phyloP scores from a whole-genome alignment of 2,888 invertebrate genomes.

The Heliconius ismenius region DNA sequence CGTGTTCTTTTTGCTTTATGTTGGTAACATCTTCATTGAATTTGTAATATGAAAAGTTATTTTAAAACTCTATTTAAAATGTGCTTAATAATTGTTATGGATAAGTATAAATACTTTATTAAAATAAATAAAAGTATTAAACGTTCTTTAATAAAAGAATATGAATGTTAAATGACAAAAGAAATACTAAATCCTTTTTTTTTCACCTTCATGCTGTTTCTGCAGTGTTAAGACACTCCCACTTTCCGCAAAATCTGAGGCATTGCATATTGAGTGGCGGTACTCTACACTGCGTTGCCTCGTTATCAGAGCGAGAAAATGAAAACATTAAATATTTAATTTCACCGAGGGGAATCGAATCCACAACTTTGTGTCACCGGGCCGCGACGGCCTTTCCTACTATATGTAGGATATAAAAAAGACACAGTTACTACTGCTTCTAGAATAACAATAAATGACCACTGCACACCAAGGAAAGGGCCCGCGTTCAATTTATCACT shows the following conservation, averaged over 20 bases:
- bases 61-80: not conserved
- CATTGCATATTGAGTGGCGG: no score
- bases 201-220: not conserved
- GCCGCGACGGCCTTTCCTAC: no score
- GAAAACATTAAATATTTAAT: no score
- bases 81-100: not conserved
- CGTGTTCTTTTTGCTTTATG: conserved; percentile 20
- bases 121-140: not conserved
- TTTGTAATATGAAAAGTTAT: not conserved
- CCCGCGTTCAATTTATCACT: conserved; percentile 18
- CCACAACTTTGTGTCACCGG: no score
- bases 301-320: no score
- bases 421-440: no score
- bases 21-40: conserved; percentile 25
- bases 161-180: no score
- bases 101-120: not conserved
- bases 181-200: not conserved
- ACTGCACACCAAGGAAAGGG: conserved; percentile 5
- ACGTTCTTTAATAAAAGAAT: not conserved
- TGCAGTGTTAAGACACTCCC: no score
- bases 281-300: no score
- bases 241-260: no score
- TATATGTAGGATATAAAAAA: no score
- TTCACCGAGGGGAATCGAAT: no score
- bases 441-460: conserved; percentile 11